Evolutionary conservation across 2,888 invertebrate genomes (phyloP), one percentile per base, ranked within the genome.

Genomic region (Coelopa pilipes): DNA sequence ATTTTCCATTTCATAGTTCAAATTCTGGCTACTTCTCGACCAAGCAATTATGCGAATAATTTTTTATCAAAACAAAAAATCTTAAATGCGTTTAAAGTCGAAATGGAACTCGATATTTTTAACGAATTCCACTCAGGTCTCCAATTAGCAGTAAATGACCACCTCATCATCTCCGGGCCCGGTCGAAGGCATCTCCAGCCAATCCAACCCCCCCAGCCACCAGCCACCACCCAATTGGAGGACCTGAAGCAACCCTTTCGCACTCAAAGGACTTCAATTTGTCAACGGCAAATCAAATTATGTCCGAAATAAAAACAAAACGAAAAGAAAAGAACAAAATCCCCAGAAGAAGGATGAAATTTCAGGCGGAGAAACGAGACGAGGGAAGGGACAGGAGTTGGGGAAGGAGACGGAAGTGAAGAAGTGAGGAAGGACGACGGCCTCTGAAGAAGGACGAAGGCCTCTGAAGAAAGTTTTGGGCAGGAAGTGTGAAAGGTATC

Each of bases 221-320:
- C 34, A 34, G 2, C 34, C 34, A 19, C 13, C 24, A 60, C 11
- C 24, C 15, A 49, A 49, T 13, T n/a, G n/a, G 13, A 21, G 17
- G 13, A 19, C 21, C 24, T 1, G 4, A 66, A 65, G 47, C 49
- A 47, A 65, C 49, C 66, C 66, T 66, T 50, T 66, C 24, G 21
- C 66, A 12, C 49, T 7, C 63, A 76, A 76, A 78, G 75, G 66
- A 53, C 75, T 71, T 75, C 76, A 78, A 78, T 78, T 79, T 79
- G 78, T 78, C 79, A 77, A 76, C 76, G 75, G 73, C 77, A 79
- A 79, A 79, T 78, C 78, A 78, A 78, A 78, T 79, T 79, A 78
- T 68, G 74, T 62, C 46, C 70, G 24, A 74, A 72, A 66, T 21
- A 72, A 72, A 69, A 46, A 74, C 53, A 60, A 65, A 46, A 50